These are phyloP conservation scores for Barypeithes pellucidus DNA, from an alignment of 2,888 invertebrate genomes.

Conservation along the genomic window DNA sequence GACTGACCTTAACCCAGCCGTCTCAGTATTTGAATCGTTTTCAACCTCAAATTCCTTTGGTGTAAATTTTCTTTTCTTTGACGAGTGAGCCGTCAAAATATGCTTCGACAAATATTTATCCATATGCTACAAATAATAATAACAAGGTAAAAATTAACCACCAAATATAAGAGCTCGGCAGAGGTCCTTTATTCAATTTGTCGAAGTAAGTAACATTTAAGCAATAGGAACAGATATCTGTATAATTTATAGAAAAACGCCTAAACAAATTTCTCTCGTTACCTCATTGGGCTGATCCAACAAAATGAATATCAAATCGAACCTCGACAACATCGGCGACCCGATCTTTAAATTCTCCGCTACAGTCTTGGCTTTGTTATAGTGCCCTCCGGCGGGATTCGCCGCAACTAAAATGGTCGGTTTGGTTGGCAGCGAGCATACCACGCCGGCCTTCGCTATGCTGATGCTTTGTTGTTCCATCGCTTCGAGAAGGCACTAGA, in stretches of 20 bases:
- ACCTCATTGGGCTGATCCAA: slow-evolving; percentile 90
- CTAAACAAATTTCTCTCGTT: no score
- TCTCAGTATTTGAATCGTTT: slow-evolving; percentile 5
- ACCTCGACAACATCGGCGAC: slow-evolving; percentile 89
- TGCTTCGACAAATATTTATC: slow-evolving; percentile 87
- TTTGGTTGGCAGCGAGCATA: slow-evolving; percentile 86
- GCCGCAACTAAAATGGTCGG: slow-evolving; percentile 93
- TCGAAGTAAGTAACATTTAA: no score
- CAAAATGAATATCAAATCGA: slow-evolving; percentile 93
- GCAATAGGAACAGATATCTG: no score
- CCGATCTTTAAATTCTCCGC: slow-evolving; percentile 92
- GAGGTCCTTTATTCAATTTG: no score
- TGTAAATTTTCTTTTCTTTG: slow-evolving; percentile 59
- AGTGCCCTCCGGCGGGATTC: slow-evolving; percentile 92
- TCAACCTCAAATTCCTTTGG: slow-evolving; percentile 36
- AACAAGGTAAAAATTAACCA: not conserved
- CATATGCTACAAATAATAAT: slow-evolving; percentile 74
- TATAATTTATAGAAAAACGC: no score
- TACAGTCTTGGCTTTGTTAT: slow-evolving; percentile 89
- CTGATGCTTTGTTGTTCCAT: slow-evolving; percentile 96
- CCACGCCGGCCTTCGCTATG: slow-evolving; percentile 91
- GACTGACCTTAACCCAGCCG: slow-evolving; percentile 25
- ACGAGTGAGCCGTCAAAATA: slow-evolving; percentile 84
- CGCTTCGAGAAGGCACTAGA: slow-evolving; percentile 87
- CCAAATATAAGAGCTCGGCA: not conserved